Evolutionary conservation across 1,140 invertebrate species (phyloP).

Genomic region (Spodoptera frugiperda): DNA sequence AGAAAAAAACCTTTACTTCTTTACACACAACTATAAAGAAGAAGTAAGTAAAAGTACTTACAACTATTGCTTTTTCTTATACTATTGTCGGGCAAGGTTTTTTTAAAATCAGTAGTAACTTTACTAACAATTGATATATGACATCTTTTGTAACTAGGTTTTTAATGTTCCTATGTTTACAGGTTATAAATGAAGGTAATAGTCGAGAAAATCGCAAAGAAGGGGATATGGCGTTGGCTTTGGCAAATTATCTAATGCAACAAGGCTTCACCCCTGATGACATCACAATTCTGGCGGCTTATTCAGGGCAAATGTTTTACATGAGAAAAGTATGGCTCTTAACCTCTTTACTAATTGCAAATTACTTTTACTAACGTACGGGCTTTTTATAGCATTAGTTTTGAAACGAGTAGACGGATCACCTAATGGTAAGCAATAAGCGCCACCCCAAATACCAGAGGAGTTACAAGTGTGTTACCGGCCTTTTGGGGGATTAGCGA

Average conservation of each 20-base stretch:
- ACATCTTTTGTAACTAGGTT: background rate
- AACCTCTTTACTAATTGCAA: no score
- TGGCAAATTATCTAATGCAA: slow-evolving; percentile 88
- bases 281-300: slow-evolving; percentile 90
- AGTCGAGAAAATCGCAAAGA: slow-evolving; percentile 88
- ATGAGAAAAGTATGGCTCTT: slow-evolving; percentile 72
- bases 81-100: no score
- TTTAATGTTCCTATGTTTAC: slow-evolving; percentile 41
- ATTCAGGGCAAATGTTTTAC: slow-evolving; percentile 88
- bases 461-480: no score
- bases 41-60: slow-evolving; percentile 52
- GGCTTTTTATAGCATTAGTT: no score
- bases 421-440: no score
- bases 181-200: slow-evolving; percentile 81
- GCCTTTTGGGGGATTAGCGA: no score
- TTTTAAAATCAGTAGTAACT: no score
- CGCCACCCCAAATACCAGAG: no score
- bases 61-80: no score
- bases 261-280: slow-evolving; percentile 87
- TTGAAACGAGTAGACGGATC: no score
- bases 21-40: slow-evolving; percentile 87
- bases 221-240: slow-evolving; percentile 85
- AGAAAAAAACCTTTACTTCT: slow-evolving; percentile 87
- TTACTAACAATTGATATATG: no score
- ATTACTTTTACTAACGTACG: no score